Percentiles rank a stretch among this genome's conserved stretches.
Conservation (phyloP, 2,888 invertebrate genomes). For the Iphiclides podalirius region DNA sequence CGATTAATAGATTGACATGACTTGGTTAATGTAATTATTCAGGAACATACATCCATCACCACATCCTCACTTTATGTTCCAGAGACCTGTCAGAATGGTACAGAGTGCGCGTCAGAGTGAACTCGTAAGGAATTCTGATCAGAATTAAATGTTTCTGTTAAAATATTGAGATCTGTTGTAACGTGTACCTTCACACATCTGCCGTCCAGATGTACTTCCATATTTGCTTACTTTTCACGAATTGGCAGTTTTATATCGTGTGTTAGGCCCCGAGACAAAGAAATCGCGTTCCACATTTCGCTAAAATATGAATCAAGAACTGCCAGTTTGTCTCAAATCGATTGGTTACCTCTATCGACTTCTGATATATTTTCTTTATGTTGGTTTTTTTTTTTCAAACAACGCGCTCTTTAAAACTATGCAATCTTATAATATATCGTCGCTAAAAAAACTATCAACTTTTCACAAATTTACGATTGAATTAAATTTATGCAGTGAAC, state of each 20-base stretch:
- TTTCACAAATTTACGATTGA: no score
- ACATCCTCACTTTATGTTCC: conserved; percentile 76
- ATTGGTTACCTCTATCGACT: conserved; percentile 57
- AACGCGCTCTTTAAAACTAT: not conserved
- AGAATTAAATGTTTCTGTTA: conserved; percentile 74
- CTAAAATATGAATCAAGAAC: conserved; percentile 41
- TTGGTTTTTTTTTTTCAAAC: conserved; percentile 1
- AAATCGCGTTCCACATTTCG: conserved; percentile 31
- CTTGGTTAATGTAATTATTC: conserved; percentile 22
- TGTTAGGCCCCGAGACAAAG: conserved; percentile 18
- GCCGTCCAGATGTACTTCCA: conserved; percentile 74
- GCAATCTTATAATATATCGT: no score
- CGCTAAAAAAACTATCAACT: no score
- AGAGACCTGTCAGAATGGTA: conserved; percentile 88
- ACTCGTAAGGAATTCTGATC: conserved; percentile 86
- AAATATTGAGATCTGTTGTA: conserved; percentile 72
- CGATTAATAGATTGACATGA: not conserved
- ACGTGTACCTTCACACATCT: conserved; percentile 75
- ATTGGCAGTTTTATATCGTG: conserved; percentile 62
- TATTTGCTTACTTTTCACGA: conserved; percentile 67
- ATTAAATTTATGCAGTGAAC: not conserved
- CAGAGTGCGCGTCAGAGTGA: conserved; percentile 91
- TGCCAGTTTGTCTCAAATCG: conserved; percentile 62
- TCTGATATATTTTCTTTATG: conserved; percentile 32
- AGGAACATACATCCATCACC: conserved; percentile 64